Base-by-base conservation (phyloP, 37 sponge, comb jelly and placozoan species). In the Oscarella lobularis region DNA sequence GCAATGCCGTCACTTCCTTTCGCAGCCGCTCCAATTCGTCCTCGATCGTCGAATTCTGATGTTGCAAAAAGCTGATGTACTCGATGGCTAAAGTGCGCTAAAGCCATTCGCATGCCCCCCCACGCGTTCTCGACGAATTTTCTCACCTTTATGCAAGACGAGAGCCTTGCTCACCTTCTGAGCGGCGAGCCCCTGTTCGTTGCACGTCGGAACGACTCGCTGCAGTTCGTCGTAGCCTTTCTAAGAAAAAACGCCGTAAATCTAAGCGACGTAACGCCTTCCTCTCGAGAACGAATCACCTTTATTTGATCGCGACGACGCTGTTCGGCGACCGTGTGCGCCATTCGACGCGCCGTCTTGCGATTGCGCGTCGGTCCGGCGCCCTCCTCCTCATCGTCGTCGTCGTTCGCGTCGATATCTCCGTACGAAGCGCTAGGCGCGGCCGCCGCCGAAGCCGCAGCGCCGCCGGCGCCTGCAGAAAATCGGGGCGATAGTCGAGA, bases 271-370 rank as follows among this genome's bases (percentile, higher is more conserved):
- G n/a, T n/a, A n/a, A n/a, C n/a, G n/a, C n/a, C n/a, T n/a, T n/a
- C n/a, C 60, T 48, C 14, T 9, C 60, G 20, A 48, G 9, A 48
- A 9, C 60, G 60, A 39, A 41, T n/a, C 27, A 74, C 75, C 87
- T 80, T 93, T 75, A 93, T 93, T 35, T 79, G 9, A 66, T 93
- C 94, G 29, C 94, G 81, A 31, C 94, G 71, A 40, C 73, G 40
- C 80, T 93, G 94, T 39, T 93, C 94, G 73, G 89, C 88, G 36
- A 89, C 67, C 0, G 90, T 87, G 79, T 93, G 94, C 35, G 88
- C 81, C 41, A 84, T 14, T 29, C 71, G 71, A 30, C 71, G 6
- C 20, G 60, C 90, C 40, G 74, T 74, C 80, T 86, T 88, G 39
- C 71, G 83, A n/a, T 81, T 38, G 1, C 38, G 72, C n/a, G 54